Conservation (phyloP, 2,888 invertebrate species). For the Zeuzera pyrina region DNA sequence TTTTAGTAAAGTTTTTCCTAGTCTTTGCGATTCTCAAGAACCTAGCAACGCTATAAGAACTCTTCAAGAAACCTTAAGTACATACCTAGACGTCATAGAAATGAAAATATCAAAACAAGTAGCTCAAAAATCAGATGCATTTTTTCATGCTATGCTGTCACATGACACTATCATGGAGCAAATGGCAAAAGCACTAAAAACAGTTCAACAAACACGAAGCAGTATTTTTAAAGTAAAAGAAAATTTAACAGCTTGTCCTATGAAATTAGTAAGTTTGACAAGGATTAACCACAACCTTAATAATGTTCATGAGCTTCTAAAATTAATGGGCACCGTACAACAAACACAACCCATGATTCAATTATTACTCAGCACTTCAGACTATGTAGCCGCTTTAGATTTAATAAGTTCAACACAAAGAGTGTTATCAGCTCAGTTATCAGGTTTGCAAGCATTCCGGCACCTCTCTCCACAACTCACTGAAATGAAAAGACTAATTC, state of each 20-base stretch:
- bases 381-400: constrained; percentile 97
- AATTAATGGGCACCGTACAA: constrained; percentile 94
- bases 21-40: constrained; percentile 68
- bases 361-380: constrained; percentile 92
- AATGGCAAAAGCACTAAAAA: constrained; percentile 86
- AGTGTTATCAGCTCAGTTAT: constrained; percentile 89
- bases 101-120: constrained; percentile 94
- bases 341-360: constrained; percentile 99
- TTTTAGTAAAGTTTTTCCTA: constrained; percentile 89
- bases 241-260: constrained; percentile 84
- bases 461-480: constrained; percentile 95
- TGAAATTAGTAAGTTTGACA: constrained; percentile 82
- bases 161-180: constrained; percentile 98
- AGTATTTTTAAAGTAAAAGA: constrained; percentile 85
- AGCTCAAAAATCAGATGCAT: constrained; percentile 95
- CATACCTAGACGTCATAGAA: constrained; percentile 96
- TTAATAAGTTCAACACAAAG: constrained; percentile 97
- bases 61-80: constrained; percentile 92
- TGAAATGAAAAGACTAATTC: constrained; percentile 96
- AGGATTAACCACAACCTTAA: constrained; percentile 77
- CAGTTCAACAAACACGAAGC: constrained; percentile 81
- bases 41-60: constrained; percentile 77
- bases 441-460: constrained; percentile 95
- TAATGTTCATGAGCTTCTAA: constrained; percentile 81
- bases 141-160: constrained; percentile 98